Base-by-base conservation (phyloP, 2,888 invertebrate species). In the Cacoxenus indagator region DNA sequence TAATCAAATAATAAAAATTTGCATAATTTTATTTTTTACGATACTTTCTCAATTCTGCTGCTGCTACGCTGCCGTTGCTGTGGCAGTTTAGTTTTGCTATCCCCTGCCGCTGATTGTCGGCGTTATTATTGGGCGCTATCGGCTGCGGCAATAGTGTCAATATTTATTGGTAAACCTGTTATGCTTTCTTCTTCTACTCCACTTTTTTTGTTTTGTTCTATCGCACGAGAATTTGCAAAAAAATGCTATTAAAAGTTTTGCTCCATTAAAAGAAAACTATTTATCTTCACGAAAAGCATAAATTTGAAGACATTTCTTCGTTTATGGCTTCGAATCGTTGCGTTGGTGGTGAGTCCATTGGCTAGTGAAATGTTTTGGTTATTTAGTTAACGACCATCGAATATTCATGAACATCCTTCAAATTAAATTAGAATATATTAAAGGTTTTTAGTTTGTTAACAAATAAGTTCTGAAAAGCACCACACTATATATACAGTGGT, bases 1-100 rank as follows among this genome's bases (percentile, higher is more conserved):
- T 87, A 87, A 87, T 87, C 87, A 87, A 87, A 87, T 87, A 84
- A 85, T 86, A 82, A 84, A 87, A 87, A 85, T 87, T 86, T 87
- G 85, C 86, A 87, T 86, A 84, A 84, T 84, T 78, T 82, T 76
- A 78, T 84, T 84, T 85, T 84, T 84, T 81, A 84, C 76, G 82
- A 82, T 81, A 77, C 83, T 73, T 73, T 71, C 79, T 70, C 19
- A 48, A 17, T 19, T 17, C 51, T 51, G 17, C 67, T 45, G 26
- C 4, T 70, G 61, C 55, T 31, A 64, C 54, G 55, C 55, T 66
- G 19, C n/a, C 4, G 9, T 51, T 17, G 51, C 19, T 51, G 19
- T 9, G 51, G 9, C 54, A 37, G 54, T 22, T 19, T 17, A 62
- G 24, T 11, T 43, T 43, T 43, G 14, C 45, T 43, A 43, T 43